phyloP scores from a whole-genome alignment of 2,797 vertebrate species.

The Serranus cabrilla region DNA sequence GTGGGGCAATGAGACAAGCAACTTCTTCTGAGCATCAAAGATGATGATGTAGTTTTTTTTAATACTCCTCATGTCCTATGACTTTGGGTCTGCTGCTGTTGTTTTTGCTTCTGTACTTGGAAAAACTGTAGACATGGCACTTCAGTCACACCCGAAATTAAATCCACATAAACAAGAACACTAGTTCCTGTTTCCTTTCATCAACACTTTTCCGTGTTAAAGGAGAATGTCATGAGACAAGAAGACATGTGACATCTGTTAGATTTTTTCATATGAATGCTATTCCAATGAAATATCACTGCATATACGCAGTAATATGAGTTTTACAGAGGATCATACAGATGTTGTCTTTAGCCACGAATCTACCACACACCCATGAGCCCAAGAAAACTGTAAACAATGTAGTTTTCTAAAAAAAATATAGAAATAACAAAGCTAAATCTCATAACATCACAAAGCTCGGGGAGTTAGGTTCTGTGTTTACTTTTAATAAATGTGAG shows the following conservation, averaged over 20 bases:
- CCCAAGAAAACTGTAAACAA: not conserved
- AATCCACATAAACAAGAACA: conserved; percentile 14
- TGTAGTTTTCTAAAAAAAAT: not conserved
- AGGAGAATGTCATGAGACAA: conserved; percentile 13
- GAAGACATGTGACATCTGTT: conserved; percentile 24
- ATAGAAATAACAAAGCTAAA: not conserved
- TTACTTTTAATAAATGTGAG: not conserved
- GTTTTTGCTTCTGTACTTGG: not conserved
- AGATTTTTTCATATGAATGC: not conserved
- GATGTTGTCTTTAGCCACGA: not conserved
- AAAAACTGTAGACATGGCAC: conserved; percentile 22
- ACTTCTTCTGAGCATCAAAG: conserved; percentile 8
- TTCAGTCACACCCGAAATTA: conserved; percentile 26
- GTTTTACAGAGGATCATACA: not conserved
- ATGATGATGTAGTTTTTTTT: conserved; percentile 2
- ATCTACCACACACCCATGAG: not conserved
- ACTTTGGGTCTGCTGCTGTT: conserved; percentile 8
- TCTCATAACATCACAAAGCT: not conserved
- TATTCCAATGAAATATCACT: not conserved
- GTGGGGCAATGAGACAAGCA: not conserved
- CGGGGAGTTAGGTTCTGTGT: not conserved
- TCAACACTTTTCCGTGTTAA: not conserved
- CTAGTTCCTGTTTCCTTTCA: conserved; percentile 59
- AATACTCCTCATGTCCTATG: not conserved
- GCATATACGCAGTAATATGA: no score